Evolutionary conservation across 2,797 vertebrate genomes (phyloP).

Genomic region (Chloroceryle amazona): DNA sequence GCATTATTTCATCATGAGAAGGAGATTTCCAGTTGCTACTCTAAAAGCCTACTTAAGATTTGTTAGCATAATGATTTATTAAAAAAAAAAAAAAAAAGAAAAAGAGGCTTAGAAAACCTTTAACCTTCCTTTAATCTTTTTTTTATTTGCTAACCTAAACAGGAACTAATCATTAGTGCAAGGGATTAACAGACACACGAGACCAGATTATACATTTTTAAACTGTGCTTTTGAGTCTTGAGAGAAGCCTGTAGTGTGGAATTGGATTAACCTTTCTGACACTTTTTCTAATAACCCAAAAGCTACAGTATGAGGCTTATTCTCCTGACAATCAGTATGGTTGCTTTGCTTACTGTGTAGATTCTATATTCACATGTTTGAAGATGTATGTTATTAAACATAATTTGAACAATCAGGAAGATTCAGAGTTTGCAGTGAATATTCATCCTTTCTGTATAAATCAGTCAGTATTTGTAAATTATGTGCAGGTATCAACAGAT

Average conservation of each 20-base stretch:
- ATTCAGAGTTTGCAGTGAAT: neutral
- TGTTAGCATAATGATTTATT: constrained; percentile 62
- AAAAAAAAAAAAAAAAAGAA: neutral
- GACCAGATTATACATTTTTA: constrained; percentile 77
- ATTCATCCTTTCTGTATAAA: neutral
- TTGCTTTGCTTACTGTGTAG: constrained; percentile 20
- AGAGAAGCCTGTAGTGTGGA: constrained; percentile 64
- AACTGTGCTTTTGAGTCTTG: constrained; percentile 74
- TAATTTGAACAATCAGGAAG: neutral
- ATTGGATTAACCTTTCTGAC: constrained; percentile 80
- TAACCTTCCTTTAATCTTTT: constrained; percentile 71
- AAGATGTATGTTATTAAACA: neutral
- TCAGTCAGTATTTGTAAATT: neutral
- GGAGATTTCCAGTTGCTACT: constrained; percentile 48
- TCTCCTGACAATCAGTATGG: constrained; percentile 17
- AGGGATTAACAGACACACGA: constrained; percentile 77
- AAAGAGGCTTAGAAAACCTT: constrained; percentile 58
- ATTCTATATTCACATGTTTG: neutral
- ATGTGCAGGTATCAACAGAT: neutral
- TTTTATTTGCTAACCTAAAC: constrained; percentile 74
- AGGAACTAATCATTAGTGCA: constrained; percentile 75
- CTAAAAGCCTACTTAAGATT: constrained; percentile 62
- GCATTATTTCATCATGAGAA: constrained; percentile 41
- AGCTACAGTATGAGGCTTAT: constrained; percentile 49
- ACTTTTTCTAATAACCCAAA: constrained; percentile 69